Percentiles rank a stretch among this genome's conserved stretches.
These are phyloP conservation scores for Rallus crepitans DNA, from an alignment of 2,797 vertebrate genomes.

Conservation along the genomic window DNA sequence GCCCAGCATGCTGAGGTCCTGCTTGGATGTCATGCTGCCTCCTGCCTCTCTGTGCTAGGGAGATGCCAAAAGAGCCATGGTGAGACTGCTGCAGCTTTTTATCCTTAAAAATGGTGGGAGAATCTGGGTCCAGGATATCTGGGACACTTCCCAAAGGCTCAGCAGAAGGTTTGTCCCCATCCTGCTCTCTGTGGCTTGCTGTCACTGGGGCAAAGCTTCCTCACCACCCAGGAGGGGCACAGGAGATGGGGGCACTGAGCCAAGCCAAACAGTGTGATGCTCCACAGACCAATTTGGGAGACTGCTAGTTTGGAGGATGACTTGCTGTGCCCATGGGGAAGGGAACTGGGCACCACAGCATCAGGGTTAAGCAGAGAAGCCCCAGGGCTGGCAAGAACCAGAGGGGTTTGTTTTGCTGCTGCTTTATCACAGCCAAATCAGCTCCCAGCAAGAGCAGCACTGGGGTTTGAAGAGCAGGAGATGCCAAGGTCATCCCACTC, in stretches of 20 bases:
- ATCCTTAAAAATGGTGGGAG: fast-evolving
- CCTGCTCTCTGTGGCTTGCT: not conserved
- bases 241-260: not conserved
- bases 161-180: not conserved
- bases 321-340: not conserved
- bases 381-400: not conserved
- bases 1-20: fast-evolving
- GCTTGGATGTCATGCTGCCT: fast-evolving
- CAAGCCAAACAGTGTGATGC: fast-evolving
- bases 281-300: not conserved
- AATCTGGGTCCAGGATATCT: fast-evolving
- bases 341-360: fast-evolving
- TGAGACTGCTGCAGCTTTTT: not conserved
- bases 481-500: not conserved
- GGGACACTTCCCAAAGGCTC: not conserved
- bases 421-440: not conserved
- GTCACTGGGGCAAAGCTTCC: not conserved
- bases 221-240: not conserved
- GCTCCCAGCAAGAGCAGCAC: fast-evolving
- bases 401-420: not conserved
- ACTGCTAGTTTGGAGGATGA: not conserved
- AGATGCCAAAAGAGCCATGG: not conserved
- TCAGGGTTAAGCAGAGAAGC: not conserved
- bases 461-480: not conserved
- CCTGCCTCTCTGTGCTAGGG: not conserved